Base-by-base conservation (phyloP, 2,797 vertebrate species). In the Hoplostethus atlanticus region DNA sequence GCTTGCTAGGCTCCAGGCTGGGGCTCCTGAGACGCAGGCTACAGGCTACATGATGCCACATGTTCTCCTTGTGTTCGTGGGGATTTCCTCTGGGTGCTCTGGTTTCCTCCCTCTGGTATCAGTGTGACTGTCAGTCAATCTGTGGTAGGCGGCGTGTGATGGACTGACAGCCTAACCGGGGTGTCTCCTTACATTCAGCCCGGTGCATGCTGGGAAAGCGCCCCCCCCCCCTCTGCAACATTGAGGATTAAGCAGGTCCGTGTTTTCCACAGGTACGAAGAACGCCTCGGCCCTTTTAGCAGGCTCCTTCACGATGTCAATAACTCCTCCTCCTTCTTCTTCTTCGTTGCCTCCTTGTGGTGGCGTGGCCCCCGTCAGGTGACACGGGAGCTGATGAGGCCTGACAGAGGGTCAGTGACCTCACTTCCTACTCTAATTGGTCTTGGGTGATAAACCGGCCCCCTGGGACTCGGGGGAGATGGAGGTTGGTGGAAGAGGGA, bases 341-440 rank as follows among this genome's bases (percentile, higher is more conserved):
- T 28, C 7, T 17, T 60, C 44, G 28, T 65, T 52, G 66, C 61
- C 69, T 72, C 72, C 50, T 34, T 50, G 65, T 10, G 74, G 80
- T 84, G 88, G 89, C 80, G 81, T 87, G 88, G 83, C 72, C 84
- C 73, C 89, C 75, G 84, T 93, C 86, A 90, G 86, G 90, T 92
- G 86, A 91, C 84, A 85, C 85, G 2, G 85, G 83, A 90, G 90
- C 89, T 89, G 81, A 93, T 91, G 88, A 86, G 79, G 81, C 83
- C 83, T 91, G 92, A 92, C 92, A 90, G 76, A 64, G 56, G 92
- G 89, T 90, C 90, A 89, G 71, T 38, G 86, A 93, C 89, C 91
- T 85, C 81, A 84, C 92, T 91, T 93, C 87, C 90, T 87, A 70
- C 79, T 89, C 80, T 92, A 91, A 93, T 93, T 93, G 84, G 83